phyloP scores from a whole-genome alignment of 1,140 invertebrate species.

The Harlomillsia oculata region DNA sequence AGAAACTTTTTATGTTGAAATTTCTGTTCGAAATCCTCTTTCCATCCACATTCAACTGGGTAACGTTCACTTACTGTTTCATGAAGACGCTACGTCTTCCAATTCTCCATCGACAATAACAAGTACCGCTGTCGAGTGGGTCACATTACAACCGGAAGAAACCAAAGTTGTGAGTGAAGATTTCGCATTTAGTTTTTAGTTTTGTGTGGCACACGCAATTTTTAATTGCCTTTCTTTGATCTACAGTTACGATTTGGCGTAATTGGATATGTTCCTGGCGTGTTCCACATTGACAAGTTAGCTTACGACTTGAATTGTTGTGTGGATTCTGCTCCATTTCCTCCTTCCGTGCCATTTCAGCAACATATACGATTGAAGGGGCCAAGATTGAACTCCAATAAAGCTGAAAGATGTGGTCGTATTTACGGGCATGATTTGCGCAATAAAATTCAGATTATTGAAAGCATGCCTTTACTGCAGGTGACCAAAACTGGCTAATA shows the following conservation, averaged over 20 bases:
- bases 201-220: constrained; percentile 41
- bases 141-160: constrained; percentile 12
- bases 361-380: constrained; percentile 35
- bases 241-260: constrained; percentile 27
- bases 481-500: constrained; percentile 40
- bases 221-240: constrained; percentile 35
- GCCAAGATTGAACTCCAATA: constrained; percentile 33
- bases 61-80: constrained; percentile 69
- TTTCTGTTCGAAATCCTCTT: too few species aligned
- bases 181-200: too few species aligned
- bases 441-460: constrained; percentile 36
- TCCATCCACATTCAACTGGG: constrained; percentile 60
- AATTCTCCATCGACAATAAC: not conserved
- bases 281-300: constrained; percentile 42
- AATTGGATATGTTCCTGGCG: not conserved
- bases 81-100: too few species aligned
- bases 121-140: not conserved
- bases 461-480: constrained; percentile 53
- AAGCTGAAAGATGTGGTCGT: constrained; percentile 34
- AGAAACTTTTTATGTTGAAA: too few species aligned
- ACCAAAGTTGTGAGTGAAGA: constrained; percentile 28
- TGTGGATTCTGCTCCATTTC: constrained; percentile 56
- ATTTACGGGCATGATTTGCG: constrained; percentile 36
- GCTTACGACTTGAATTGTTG: constrained; percentile 54
- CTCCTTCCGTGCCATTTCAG: constrained; percentile 29